Evolutionary conservation across 53 echinoderm and acorn worm genomes (phyloP), one percentile per base, ranked within the genome.

Genomic region (Paracentrotus lividus): DNA sequence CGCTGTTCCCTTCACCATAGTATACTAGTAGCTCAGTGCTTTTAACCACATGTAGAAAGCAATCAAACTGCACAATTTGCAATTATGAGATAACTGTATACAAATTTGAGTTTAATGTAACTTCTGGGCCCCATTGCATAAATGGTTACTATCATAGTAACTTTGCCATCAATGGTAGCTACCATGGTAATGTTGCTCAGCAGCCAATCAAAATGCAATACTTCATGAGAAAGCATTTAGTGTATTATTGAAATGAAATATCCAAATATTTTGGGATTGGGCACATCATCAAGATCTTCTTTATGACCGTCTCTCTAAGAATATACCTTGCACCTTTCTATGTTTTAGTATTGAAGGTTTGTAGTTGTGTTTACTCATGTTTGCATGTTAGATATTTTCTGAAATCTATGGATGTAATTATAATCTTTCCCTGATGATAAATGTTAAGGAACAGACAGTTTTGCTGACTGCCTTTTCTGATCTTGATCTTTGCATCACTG

Each of bases 311-410:
- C 24, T n/a, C 8, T 81, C 24, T n/a, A 47, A 47, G 81, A n/a
- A 45, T 45, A 42, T 76, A 81, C 81, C 81, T 81, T 81, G 81
- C 81, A 81, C n/a, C 81, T n/a, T 47, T 81, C 26, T 81, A 14
- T 47, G 44, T 47, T 21, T 9, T 47, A 9, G 23, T 45, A 47
- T 27, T 16, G 21, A 44, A 81, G 81, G 81, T 81, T 45, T 81
- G 81, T 81, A 47, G 10, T 10, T n/a, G 47, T 44, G 8, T 47
- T 81, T 10, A n/a, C 47, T 81, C 4, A 47, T 81, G 81, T 81
- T 81, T 81, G 81, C 81, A 81, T 81, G 81, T n/a, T 81, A 81
- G 81, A 26, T 72, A 32, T 72, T 15, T 72, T 38, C 40, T 38
- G 36, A 72, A 42, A 24, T 81, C 81, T 81, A n/a, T 81, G 44